Base-by-base conservation (phyloP, 1,140 invertebrate species). In the Lepidurus couesii region DNA sequence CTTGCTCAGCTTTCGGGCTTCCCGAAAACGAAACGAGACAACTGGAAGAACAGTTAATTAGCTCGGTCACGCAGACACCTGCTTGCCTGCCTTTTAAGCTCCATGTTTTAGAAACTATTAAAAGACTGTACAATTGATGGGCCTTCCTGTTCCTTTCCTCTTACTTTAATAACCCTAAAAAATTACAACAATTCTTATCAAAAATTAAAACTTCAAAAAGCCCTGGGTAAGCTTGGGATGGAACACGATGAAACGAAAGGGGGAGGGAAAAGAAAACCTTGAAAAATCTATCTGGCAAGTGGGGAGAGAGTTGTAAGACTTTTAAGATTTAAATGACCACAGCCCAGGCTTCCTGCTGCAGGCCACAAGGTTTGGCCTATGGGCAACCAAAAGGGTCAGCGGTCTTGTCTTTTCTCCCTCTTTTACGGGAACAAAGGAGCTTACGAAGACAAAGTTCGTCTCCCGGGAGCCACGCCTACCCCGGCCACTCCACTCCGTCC, bases 321-420 rank as follows among this genome's bases (percentile, higher is more conserved):
- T 65, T 13, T 16, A 65, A 65, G 53, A 65, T 65, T 65, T 65
- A 65, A 65, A 65, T 65, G 53, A 65, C 53, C 53, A 65, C 53
- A 65, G 21, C 21, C 16, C 53, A 21, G 53, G 53, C 53, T 65
- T 65, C 53, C 53, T 65, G 53, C 53, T 11, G 53, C 16, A 13
- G 53, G 53, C 53, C 53, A 65, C 53, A 65, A 65, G 3, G 16
- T 65, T 65, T 65, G n/a, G 53, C 53, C 53, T 65, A 65, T 65
- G 53, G 53, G 53, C 53, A 65, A 65, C 53, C 21, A 65, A 65
- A 65, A 65, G 53, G 53, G 53, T 65, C 53, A 65, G 53, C 21
- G 53, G 53, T 65, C 53, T 65, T n/a, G 53, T 65, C 53, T 21
- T 65, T 21, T 65, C 53, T 65, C 53, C 53, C 21, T 65, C 6